Percentiles rank a stretch among this genome's conserved stretches.
phyloP scores from a whole-genome alignment of 2,113 vertebrate genomes.

The Nipponia nippon region DNA sequence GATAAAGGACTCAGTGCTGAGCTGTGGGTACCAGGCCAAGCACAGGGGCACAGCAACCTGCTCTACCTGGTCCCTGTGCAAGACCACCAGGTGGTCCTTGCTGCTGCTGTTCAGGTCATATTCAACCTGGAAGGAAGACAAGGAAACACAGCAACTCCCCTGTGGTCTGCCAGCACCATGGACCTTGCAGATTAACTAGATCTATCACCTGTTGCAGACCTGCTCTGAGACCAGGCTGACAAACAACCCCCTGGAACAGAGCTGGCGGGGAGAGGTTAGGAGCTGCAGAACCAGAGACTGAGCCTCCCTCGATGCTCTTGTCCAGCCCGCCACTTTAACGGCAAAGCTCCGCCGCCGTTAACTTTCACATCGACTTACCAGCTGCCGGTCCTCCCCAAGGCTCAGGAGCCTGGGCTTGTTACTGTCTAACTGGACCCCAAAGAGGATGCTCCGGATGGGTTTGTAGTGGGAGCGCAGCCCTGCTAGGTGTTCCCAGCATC shows the following conservation, averaged over 20 bases:
- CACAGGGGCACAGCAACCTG: conserved; percentile 81
- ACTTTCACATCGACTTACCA: conserved; percentile 72
- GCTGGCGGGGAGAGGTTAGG: not conserved
- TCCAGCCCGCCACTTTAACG: not conserved
- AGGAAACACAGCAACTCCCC: not conserved
- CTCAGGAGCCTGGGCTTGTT: conserved; percentile 84
- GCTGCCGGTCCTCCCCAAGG: conserved; percentile 82
- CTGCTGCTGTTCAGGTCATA: conserved; percentile 81
- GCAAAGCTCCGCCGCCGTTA: not conserved
- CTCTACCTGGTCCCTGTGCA: conserved; percentile 77
- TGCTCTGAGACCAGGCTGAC: not conserved
- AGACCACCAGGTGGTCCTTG: conserved; percentile 73
- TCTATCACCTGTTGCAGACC: not conserved
- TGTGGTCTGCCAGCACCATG: not conserved
- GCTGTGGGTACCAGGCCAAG: conserved; percentile 88
- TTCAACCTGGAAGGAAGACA: conserved; percentile 80
- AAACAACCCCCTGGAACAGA: not conserved
- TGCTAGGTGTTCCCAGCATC: conserved; percentile 81
- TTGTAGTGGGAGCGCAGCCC: conserved; percentile 87
- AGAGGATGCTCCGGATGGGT: conserved; percentile 84
- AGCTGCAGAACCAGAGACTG: not conserved
- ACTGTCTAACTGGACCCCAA: conserved; percentile 83
- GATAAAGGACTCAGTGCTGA: conserved; percentile 84
- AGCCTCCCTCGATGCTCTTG: not conserved
- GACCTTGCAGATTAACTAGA: not conserved